These are phyloP conservation scores for Malaclemys terrapin DNA, from an alignment of 2,113 vertebrate genomes.

Conservation along the genomic window DNA sequence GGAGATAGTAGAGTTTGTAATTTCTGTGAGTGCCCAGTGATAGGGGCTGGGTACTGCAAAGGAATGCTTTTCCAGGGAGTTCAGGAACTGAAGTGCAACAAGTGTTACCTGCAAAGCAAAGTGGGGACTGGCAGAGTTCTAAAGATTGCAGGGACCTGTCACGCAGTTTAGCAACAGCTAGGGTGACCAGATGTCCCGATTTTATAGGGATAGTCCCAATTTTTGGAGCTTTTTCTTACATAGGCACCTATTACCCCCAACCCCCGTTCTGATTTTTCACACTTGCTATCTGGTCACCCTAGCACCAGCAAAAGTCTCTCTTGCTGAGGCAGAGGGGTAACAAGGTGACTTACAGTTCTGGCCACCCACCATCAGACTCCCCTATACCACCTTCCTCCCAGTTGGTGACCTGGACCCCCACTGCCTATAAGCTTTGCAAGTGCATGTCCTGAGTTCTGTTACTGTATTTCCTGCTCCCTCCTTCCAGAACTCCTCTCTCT, in stretches of 20 bases:
- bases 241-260: too few species aligned
- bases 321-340: background rate
- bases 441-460: background rate
- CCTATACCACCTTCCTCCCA: background rate
- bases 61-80: background rate
- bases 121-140: background rate
- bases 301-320: background rate
- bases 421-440: accelerated
- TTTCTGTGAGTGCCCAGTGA: background rate
- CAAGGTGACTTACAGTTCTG: background rate
- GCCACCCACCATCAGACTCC: background rate
- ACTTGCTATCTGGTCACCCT: background rate
- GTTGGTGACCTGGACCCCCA: background rate
- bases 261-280: too few species aligned
- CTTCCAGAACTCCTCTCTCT: background rate
- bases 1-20: background rate
- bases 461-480: background rate
- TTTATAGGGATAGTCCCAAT: too few species aligned
- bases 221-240: too few species aligned
- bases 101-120: background rate
- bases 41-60: background rate
- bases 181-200: too few species aligned
- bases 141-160: background rate
- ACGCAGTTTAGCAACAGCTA: background rate
- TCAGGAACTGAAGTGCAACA: background rate